phyloP scores from a whole-genome alignment of 2,113 vertebrate genomes.

The Crocuta crocuta region DNA sequence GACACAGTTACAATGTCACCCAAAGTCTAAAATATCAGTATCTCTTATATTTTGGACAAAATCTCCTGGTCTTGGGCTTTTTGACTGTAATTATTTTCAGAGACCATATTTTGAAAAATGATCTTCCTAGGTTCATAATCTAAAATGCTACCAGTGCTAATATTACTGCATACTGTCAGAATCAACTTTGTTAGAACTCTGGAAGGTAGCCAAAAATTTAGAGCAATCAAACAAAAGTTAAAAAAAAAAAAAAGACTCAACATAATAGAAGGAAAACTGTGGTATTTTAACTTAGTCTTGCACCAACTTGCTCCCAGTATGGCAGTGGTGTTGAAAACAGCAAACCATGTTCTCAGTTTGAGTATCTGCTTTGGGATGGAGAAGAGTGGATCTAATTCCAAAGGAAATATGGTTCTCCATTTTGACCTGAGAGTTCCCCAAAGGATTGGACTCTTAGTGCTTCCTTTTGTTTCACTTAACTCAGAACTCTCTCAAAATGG shows the following conservation, averaged over 20 bases:
- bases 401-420: not conserved
- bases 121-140: not conserved
- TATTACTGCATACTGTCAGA: not conserved
- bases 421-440: not conserved
- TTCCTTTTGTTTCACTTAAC: not conserved
- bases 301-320: not conserved
- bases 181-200: not conserved
- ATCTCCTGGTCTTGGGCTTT: not conserved
- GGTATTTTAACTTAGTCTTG: not conserved
- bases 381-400: not conserved
- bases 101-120: constrained; percentile 13
- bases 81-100: constrained; percentile 11
- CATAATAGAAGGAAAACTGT: not conserved
- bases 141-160: not conserved
- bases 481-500: not conserved
- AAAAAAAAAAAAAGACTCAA: not conserved
- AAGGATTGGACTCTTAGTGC: not conserved
- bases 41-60: not conserved
- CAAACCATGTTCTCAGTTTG: not conserved
- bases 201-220: not conserved
- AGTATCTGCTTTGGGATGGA: not conserved
- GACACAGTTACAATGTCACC: not conserved
- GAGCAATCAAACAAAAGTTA: not conserved
- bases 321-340: not conserved
- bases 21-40: not conserved